A percentile compares a stretch with the other conserved stretches of the same genome.
These are phyloP conservation scores for Sturnus vulgaris DNA, from an alignment of 2,113 vertebrate species.

Conservation along the genomic window DNA sequence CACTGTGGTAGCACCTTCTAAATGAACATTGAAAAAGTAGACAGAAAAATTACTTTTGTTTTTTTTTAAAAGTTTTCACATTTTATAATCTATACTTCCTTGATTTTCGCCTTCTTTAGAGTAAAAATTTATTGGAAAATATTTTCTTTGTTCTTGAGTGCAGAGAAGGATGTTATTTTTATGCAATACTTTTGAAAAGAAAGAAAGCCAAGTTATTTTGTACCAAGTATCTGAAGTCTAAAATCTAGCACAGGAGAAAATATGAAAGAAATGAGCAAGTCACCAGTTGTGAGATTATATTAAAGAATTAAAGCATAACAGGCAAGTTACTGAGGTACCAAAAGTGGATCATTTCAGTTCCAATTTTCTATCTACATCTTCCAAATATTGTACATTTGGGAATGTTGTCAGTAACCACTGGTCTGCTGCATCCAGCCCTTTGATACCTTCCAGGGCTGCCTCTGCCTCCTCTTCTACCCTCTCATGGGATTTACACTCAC, in stretches of 20 bases:
- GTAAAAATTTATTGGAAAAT: background rate
- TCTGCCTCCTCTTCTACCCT: background rate
- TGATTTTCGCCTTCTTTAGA: background rate
- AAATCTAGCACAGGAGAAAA: background rate
- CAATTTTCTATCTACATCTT: background rate
- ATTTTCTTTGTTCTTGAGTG: accelerated
- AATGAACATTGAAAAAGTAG: background rate
- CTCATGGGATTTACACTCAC: background rate
- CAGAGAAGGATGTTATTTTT: background rate
- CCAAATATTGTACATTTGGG: background rate
- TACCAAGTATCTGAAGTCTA: background rate
- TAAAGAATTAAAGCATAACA: background rate
- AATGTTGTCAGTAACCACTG: background rate
- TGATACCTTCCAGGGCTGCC: background rate
- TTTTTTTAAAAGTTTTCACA: background rate
- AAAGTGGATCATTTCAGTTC: background rate
- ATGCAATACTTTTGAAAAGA: background rate
- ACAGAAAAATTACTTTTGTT: background rate
- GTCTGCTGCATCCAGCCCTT: background rate
- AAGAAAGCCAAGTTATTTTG: background rate
- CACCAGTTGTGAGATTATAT: background rate
- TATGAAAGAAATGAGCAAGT: background rate
- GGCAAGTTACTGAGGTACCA: background rate
- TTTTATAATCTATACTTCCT: accelerated
- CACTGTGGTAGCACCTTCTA: background rate